Evolutionary conservation across 2,888 invertebrate genomes (phyloP).

Genomic region (Xanthorhoe designata): DNA sequence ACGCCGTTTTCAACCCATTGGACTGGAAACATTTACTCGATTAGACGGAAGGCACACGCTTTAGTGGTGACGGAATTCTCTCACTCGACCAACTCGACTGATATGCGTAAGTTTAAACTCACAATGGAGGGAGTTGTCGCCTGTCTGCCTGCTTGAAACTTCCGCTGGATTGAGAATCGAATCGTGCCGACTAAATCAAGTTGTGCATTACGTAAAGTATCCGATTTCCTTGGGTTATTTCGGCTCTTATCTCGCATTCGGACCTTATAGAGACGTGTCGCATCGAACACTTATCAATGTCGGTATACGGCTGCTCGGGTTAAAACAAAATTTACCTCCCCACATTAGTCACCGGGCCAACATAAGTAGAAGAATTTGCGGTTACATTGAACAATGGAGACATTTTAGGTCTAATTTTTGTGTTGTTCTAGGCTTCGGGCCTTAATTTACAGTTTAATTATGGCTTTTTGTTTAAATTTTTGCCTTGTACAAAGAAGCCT

Average conservation of each 20-base stretch:
- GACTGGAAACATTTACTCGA: conserved; percentile 77
- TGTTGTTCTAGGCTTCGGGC: conserved; percentile 30
- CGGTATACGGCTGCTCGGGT: conserved; percentile 66
- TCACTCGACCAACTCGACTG: conserved; percentile 58
- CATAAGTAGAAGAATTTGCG: conserved; percentile 73
- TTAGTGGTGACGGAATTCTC: conserved; percentile 70
- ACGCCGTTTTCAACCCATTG: conserved; percentile 71
- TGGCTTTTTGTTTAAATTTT: conserved; percentile 16
- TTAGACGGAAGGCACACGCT: conserved; percentile 78
- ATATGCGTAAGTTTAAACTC: conserved; percentile 52
- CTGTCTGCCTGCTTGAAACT: conserved; percentile 32
- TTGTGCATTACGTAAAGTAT: conserved; percentile 43
- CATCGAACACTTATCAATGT: conserved; percentile 74
- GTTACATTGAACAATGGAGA: conserved; percentile 63
- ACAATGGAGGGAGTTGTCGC: conserved; percentile 27
- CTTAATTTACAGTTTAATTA: conserved; percentile 29
- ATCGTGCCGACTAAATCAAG: conserved; percentile 38
- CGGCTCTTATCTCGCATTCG: conserved; percentile 63
- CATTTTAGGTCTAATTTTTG: conserved; percentile 54
- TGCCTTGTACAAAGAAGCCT: conserved; percentile 17
- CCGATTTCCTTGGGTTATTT: conserved; percentile 60
- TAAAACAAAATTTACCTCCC: conserved; percentile 68
- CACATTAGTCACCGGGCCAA: conserved; percentile 69
- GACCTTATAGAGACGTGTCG: conserved; percentile 67
- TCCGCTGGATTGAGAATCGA: conserved; percentile 40